phyloP scores from a whole-genome alignment of 1,140 invertebrate genomes.

The Drosophila paulistorum region DNA sequence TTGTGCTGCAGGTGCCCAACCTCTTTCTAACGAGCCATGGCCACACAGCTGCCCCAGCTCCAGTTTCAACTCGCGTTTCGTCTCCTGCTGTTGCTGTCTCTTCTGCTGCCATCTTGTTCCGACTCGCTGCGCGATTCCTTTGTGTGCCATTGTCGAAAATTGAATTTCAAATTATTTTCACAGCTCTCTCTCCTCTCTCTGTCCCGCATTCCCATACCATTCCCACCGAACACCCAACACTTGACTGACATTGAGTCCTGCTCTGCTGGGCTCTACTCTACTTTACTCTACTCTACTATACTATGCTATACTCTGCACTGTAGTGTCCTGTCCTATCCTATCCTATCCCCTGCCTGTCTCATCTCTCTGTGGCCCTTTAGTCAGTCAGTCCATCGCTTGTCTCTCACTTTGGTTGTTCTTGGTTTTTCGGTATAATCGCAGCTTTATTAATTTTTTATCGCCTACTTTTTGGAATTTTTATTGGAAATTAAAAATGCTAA shows the following conservation, averaged over 20 bases:
- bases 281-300: conserved; percentile 1
- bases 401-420: conserved; percentile 11
- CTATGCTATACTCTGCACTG: not conserved
- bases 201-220: too few relatives aligned
- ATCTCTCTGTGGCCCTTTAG: conserved; percentile 35
- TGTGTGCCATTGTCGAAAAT: conserved; percentile 82
- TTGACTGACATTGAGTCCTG: conserved; percentile 70
- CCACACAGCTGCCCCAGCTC: conserved; percentile 19
- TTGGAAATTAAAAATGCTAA: conserved; percentile 82
- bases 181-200: conserved; percentile 56
- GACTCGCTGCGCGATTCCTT: conserved; percentile 68
- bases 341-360: conserved; percentile 29
- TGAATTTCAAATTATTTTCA: conserved; percentile 82
- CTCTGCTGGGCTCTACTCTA: conserved; percentile 9
- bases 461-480: conserved; percentile 81
- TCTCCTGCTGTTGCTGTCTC: conserved; percentile 18
- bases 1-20: conserved; percentile 16
- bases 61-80: conserved; percentile 18
- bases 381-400: conserved; percentile 16
- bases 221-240: not conserved
- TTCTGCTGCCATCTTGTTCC: conserved; percentile 26
- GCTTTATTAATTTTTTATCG: conserved; percentile 82
- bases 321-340: not conserved
- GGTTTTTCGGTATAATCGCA: conserved; percentile 69
- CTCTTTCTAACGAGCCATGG: conserved; percentile 45